Base-by-base conservation (phyloP, 2,113 vertebrate species). In the Neolamprologus sp. region DNA sequence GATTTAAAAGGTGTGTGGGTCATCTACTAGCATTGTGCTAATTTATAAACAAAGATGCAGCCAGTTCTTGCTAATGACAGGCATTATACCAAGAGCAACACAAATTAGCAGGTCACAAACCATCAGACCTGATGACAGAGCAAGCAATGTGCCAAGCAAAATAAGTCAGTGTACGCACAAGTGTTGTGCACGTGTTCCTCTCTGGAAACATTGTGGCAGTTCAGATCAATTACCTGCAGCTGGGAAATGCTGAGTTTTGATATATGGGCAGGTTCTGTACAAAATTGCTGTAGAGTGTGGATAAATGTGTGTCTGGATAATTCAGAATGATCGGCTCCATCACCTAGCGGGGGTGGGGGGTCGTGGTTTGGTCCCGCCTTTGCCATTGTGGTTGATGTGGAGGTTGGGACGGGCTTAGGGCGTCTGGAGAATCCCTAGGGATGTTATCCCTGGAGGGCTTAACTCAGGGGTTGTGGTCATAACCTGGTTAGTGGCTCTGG, bases 301-400 rank as follows among this genome's bases (percentile, higher is more conserved):
- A 11, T 73, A 23, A 71, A 10, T 45, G 63, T n/a, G 31, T 71
- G 35, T 14, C 35, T 42, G 0, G 35, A 71, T 23, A 3, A 68
- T 40, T 58, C 14, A 58, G 26, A 9, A 58, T 17, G 55, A 58
- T 9, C 55, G 0, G 55, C 14, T 31, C 14, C 8, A 4, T 17
- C 23, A 58, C 0, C 3, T 1, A 58, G 7, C 0, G 7, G 26
- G 7, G 14, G 26, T 6, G 12, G 23, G 54, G 54, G 55, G 3
- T 57, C 4, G 54, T 5, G 54, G 2, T 8, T 57, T 57, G 54
- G 54, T 14, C 54, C 54, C 7, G 3, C 3, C 1, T 57, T 57
- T 7, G 12, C 54, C 23, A 57, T 26, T 57, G 23, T 26, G 54
- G 54, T 26, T 57, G 54, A 57, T 26, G 54, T 57, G 54, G 54